Percentiles rank a stretch among this genome's conserved stretches.
phyloP scores from a whole-genome alignment of 2,888 invertebrate species.

The Monopis laevigella region DNA sequence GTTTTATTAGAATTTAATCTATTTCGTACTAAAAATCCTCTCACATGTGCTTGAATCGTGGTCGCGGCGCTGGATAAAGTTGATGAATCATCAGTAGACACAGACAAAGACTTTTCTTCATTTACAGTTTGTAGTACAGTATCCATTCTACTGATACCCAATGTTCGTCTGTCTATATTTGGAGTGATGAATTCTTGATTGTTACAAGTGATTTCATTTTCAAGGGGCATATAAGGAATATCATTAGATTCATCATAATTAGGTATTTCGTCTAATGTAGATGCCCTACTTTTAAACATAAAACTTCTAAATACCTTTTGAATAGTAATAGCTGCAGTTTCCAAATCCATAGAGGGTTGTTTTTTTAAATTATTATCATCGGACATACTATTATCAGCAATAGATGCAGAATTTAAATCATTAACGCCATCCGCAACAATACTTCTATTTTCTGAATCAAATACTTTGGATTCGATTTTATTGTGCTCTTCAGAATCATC shows the following conservation, averaged over 20 bases:
- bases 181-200: conserved; percentile 25
- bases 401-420: conserved; percentile 18
- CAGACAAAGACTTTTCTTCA: conserved; percentile 57
- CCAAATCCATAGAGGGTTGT: conserved; percentile 44
- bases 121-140: conserved; percentile 61
- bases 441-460: conserved; percentile 15
- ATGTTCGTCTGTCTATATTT: conserved; percentile 39
- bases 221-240: conserved; percentile 3
- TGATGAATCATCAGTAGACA: conserved; percentile 60
- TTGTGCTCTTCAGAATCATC: no score
- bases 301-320: conserved; percentile 65
- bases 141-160: conserved; percentile 52
- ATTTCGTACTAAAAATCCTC: conserved; percentile 72
- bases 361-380: conserved; percentile 19
- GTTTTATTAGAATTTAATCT: conserved; percentile 51
- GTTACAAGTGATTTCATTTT: conserved; percentile 29
- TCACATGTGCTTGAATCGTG: conserved; percentile 73
- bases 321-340: conserved; percentile 65
- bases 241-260: conserved; percentile 29
- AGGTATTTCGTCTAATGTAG: conserved; percentile 43
- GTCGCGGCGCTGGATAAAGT: conserved; percentile 68
- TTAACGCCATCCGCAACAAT: conserved; percentile 10
- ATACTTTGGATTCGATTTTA: no score
- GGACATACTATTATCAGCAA: conserved; percentile 15
- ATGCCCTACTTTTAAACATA: conserved; percentile 52